Evolutionary conservation across 1,140 invertebrate genomes (phyloP), one percentile per base, ranked within the genome.

Genomic region (Hirudo medicinalis): DNA sequence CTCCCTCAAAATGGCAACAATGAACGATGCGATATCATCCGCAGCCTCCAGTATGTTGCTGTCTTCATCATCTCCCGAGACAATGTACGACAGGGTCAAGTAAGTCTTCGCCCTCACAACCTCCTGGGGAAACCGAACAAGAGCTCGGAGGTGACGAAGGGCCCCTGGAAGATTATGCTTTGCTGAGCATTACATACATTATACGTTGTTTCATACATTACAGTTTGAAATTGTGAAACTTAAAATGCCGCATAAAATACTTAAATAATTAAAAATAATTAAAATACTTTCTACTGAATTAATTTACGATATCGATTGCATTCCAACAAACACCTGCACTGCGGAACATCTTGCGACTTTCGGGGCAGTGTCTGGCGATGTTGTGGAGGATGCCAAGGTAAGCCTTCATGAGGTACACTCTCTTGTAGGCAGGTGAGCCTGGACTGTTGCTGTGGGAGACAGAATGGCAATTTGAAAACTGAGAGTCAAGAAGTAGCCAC

Each of bases 51-150:
- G 8, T 25, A 78, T 75, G 25, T 78, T 57, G 63, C 75, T 76
- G 70, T 76, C 78, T 72, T 79, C 76, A 20, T 63, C 29, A 20
- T 75, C 72, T 72, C 78, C 77, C 63, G 74, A 76, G 0, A 78
- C 69, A 49, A 79, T 74, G 72, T 78, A 78, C 2, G 78, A 78
- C 57, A 77, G 71, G 11, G 77, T 72, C 15, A 79, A 75, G 11
- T 77, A 73, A 1, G 78, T 73, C 70, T 79, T 79, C n/a, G 77
- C 72, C 54, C 76, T 75, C 6, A 79, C 71, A 74, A 78, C 76
- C 3, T 71, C 71, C 25, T 75, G 70, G n/a, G 74, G 66, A 32
- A 73, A 73, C 3, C 55, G 15, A 76, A 71, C 66, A 74, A 76
- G 8, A 17, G 36, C 49, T 75, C 70, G 11, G 78, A 72, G 49